A percentile compares a stretch with the other conserved stretches of the same genome.
Evolutionary conservation across 2,888 invertebrate species (phyloP).

Genomic region (Callyntrura guangdongensis): DNA sequence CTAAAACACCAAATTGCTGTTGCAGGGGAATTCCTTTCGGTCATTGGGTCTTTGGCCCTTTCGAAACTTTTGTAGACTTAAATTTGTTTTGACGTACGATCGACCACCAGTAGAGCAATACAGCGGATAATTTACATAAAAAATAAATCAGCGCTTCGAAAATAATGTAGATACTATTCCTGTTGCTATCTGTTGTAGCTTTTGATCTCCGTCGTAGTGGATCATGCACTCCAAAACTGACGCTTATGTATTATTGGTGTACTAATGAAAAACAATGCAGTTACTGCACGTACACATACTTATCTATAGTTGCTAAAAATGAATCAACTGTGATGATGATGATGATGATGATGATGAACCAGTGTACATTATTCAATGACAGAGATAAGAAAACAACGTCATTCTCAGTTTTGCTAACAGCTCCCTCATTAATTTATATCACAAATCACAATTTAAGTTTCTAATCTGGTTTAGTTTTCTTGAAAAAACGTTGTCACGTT

Average conservation of each 20-base stretch:
- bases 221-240: neutral
- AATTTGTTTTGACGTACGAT: conserved; percentile 59
- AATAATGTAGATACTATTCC: no score
- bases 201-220: neutral
- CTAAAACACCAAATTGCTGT: conserved; percentile 62
- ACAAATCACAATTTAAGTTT: neutral
- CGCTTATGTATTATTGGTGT: neutral
- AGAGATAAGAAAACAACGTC: no score
- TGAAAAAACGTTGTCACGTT: no score
- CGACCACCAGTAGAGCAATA: conserved; percentile 73
- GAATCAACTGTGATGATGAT: neutral
- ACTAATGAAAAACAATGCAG: no score
- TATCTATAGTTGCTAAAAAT: neutral
- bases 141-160: neutral
- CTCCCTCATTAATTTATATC: neutral
- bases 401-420: neutral
- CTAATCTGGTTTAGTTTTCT: no score
- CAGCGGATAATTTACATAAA: neutral
- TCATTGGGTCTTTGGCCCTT: conserved; percentile 34
- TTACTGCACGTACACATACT: neutral
- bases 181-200: neutral
- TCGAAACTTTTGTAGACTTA: neutral
- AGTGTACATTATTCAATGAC: neutral
- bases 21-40: conserved; percentile 29
- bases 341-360: conserved; percentile 44